Conservation (phyloP, 92 coral and sea anemone genomes). For the Blastomussa wellsi region DNA sequence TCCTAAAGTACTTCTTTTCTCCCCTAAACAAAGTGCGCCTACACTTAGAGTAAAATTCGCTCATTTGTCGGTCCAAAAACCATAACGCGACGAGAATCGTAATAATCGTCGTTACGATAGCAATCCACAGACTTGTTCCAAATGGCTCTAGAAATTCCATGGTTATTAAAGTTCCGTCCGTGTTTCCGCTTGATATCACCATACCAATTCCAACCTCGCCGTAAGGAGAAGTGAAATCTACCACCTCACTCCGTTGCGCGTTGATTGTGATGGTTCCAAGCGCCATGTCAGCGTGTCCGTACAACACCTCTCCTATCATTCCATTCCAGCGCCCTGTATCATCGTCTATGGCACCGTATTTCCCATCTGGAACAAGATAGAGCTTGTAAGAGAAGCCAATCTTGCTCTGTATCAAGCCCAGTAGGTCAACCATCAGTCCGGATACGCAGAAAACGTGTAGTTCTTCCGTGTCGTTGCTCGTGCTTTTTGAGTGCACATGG, state of each 20-base stretch:
- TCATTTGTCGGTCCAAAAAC: constrained; percentile 75
- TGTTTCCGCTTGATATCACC: constrained; percentile 39
- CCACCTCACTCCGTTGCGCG: constrained; percentile 51
- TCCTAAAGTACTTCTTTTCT: neutral
- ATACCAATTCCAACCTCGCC: constrained; percentile 74
- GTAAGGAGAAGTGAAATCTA: constrained; percentile 67
- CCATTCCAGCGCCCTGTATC: constrained; percentile 72
- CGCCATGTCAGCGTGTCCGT: constrained; percentile 71
- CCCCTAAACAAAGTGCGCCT: neutral
- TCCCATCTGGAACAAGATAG: constrained; percentile 67
- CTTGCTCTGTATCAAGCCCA: constrained; percentile 55
- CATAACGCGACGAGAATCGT: constrained; percentile 66
- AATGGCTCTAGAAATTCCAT: constrained; percentile 77
- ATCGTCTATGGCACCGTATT: constrained; percentile 65
- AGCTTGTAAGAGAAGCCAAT: constrained; percentile 51
- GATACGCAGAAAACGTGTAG: constrained; percentile 56
- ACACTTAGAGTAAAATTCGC: constrained; percentile 49
- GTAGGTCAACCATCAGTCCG: constrained; percentile 68
- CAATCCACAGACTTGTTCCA: constrained; percentile 66
- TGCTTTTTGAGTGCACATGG: neutral
- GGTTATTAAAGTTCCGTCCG: constrained; percentile 12
- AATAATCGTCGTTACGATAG: constrained; percentile 52
- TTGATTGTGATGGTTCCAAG: constrained; percentile 74
- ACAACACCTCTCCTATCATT: constrained; percentile 71
- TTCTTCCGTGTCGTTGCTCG: constrained; percentile 37